Evolutionary conservation across 2,797 vertebrate species (phyloP).

Genomic region (Darevskia nairensis): DNA sequence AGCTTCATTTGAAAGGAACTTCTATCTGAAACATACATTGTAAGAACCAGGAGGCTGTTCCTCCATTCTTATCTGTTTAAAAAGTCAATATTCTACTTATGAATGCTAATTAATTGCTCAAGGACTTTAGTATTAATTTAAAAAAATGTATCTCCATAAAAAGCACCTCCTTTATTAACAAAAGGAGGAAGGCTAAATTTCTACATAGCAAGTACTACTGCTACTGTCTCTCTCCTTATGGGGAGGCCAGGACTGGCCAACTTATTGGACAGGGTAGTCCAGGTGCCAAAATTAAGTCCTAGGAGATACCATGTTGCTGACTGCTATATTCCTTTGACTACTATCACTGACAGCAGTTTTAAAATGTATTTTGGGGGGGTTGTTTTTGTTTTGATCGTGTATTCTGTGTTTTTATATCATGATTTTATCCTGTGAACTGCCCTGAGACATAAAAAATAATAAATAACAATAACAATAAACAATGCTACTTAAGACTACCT

Average conservation of each 20-base stretch:
- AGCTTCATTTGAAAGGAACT: slow-evolving; percentile 1
- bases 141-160: not conserved
- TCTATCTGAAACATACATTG: slow-evolving; percentile 16
- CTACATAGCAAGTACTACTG: not conserved
- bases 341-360: not conserved
- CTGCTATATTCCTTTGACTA: not conserved
- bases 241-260: not conserved
- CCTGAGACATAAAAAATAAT: no score
- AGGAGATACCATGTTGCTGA: not conserved
- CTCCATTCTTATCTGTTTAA: not conserved
- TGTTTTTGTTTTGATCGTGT: no score
- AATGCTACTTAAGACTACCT: not conserved
- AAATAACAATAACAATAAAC: no score
- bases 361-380: no score
- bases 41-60: slow-evolving; percentile 22
- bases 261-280: not conserved
- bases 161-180: not conserved
- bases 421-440: no score
- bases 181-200: not conserved
- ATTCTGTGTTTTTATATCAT: no score
- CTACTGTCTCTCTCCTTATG: not conserved
- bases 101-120: slow-evolving; percentile 29
- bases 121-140: not conserved
- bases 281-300: not conserved
- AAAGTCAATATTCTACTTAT: slow-evolving; percentile 16